Base-by-base conservation (phyloP, 2,113 vertebrate genomes). In the chimpanzee (Pan troglodytes) region DNA sequence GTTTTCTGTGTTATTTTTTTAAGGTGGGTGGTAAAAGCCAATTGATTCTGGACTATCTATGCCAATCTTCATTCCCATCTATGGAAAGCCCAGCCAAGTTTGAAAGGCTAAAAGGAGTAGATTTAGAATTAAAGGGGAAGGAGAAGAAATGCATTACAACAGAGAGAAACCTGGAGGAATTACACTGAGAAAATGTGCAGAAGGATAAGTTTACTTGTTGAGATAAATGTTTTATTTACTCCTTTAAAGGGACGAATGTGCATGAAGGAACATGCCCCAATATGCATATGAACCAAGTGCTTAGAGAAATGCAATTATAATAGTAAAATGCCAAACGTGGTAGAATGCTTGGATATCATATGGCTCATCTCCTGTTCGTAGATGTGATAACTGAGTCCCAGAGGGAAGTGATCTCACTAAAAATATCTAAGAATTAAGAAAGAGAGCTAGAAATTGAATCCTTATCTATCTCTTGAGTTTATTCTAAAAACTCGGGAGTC, bases 41-140 rank as follows among this genome's bases (percentile, higher is more conserved):
- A 72, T 95, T 92, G 96, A 96, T 96, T 96, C 95, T 90, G 55
- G 35, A 76, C 83, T 85, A 93, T 70, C 55, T 93, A 5, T 17
- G 22, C 70, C 76, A 88, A 30, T 93, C 50, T 94, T 95, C 61
- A 90, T 97, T 94, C 64, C 23, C 13, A 78, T 13, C 57, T 35
- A 23, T 67, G 79, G 45, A 92, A 50, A 86, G 17, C n/a, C 5
- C 27, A 95, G 70, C 48, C 43, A 90, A 76, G n/a, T 73, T 30
- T 43, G 70, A 80, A 73, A 72, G 22, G 25, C 50, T 32, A 48
- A 83, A 84, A 32, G 6, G 7, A 83, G n/a, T 11, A 86, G 80
- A 81, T 72, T 61, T 8, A 2, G 40, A 93, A 84, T 90, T 94
- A 75, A 97, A 88, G 40, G 57, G 50, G 8, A 96, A 72, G 55